Conservation (phyloP, 1,140 invertebrate species). For the Zaprionus camerounensis region DNA sequence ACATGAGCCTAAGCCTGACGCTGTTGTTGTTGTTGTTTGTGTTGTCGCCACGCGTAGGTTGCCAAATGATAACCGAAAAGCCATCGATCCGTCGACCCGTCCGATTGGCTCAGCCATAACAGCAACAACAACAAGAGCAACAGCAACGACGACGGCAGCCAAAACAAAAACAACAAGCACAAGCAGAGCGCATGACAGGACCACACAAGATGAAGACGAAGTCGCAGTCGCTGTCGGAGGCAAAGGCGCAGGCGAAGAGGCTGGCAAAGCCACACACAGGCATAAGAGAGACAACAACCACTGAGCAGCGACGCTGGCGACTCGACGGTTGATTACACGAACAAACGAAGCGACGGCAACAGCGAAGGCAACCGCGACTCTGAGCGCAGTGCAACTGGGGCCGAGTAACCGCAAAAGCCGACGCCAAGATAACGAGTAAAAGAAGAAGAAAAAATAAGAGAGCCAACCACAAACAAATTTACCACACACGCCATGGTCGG, state of each 20-base stretch:
- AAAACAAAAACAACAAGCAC: slow-evolving; percentile 44
- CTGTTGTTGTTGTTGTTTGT: slow-evolving; percentile 7
- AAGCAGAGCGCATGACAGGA: slow-evolving; percentile 70
- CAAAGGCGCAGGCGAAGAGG: slow-evolving; percentile 14
- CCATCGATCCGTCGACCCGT: slow-evolving; percentile 60
- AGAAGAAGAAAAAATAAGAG: slow-evolving; percentile 41
- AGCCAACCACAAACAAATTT: slow-evolving; percentile 56
- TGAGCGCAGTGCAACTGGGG: slow-evolving; percentile 7
- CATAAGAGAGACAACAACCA: slow-evolving; percentile 45
- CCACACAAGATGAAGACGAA: slow-evolving; percentile 67
- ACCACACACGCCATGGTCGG: slow-evolving; percentile 68
- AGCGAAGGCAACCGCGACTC: background rate
- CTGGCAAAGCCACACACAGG: slow-evolving; percentile 71
- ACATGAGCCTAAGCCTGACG: slow-evolving; percentile 30
- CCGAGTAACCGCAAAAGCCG: slow-evolving; percentile 72
- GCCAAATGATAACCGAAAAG: slow-evolving; percentile 74
- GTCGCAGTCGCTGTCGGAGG: background rate
- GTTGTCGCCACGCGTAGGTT: slow-evolving; percentile 76
- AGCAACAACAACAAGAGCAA: slow-evolving; percentile 44
- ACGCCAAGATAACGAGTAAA: slow-evolving; percentile 80
- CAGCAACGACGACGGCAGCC: slow-evolving; percentile 8
- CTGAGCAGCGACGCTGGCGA: slow-evolving; percentile 42
- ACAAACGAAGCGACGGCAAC: slow-evolving; percentile 68
- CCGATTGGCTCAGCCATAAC: slow-evolving; percentile 49
- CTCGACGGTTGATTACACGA: slow-evolving; percentile 77